Conservation (phyloP, 2,797 vertebrate genomes). For the Sebastes elongatus region DNA sequence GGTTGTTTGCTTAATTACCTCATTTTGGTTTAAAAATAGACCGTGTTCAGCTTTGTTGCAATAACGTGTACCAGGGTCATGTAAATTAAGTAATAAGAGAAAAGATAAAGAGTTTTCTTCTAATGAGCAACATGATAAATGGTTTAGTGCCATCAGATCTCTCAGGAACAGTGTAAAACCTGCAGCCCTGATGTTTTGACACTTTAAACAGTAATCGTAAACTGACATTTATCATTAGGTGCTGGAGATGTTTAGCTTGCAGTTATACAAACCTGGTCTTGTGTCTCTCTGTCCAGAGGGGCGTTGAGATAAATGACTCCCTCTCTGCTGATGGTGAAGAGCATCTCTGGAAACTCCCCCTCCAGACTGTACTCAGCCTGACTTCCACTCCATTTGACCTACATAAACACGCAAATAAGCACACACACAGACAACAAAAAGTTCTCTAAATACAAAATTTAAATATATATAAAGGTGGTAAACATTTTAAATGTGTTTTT, state of each 20-base stretch:
- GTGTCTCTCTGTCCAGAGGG: slow-evolving; percentile 85
- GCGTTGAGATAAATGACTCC: slow-evolving; percentile 83
- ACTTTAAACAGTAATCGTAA: slow-evolving; percentile 5
- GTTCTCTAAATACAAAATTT: neutral
- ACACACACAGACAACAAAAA: neutral
- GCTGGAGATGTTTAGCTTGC: slow-evolving; percentile 27
- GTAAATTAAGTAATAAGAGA: neutral
- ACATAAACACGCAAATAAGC: slow-evolving; percentile 34
- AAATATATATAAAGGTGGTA: no score
- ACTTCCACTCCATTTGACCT: slow-evolving; percentile 86
- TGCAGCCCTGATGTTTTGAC: neutral
- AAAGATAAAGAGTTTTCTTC: neutral
- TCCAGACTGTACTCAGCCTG: slow-evolving; percentile 80
- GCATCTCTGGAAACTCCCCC: slow-evolving; percentile 82
- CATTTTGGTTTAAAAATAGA: slow-evolving; percentile 15
- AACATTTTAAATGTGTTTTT: neutral
- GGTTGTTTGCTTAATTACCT: neutral
- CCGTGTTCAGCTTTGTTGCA: neutral
- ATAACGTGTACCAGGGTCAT: neutral
- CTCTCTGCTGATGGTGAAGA: slow-evolving; percentile 81
- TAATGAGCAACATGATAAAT: neutral
- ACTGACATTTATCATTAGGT: slow-evolving; percentile 2
- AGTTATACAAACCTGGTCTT: slow-evolving; percentile 80
- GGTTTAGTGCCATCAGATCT: neutral
- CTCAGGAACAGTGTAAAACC: neutral